Conservation (phyloP, 1,140 invertebrate species). For the Steinernema feltiae region DNA sequence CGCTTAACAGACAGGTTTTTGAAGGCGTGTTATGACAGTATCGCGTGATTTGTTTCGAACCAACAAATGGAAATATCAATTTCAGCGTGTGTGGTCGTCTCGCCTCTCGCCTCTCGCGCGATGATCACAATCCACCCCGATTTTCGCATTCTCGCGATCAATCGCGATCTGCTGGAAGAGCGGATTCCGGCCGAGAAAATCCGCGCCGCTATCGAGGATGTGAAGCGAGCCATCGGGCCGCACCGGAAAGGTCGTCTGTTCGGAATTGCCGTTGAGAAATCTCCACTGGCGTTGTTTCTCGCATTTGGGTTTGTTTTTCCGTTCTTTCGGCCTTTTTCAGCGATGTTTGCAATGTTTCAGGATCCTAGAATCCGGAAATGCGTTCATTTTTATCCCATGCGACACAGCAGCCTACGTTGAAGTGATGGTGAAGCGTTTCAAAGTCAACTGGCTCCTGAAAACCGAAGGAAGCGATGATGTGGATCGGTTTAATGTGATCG, state of each 20-base stretch:
- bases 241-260: not conserved
- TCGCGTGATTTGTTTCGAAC: no score
- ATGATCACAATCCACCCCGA: not conserved
- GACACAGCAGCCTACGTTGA: not conserved
- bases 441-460: not conserved
- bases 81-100: not conserved
- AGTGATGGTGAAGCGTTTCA: not conserved
- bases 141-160: not conserved
- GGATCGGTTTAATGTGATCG: not conserved
- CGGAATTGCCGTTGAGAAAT: not conserved
- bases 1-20: no score
- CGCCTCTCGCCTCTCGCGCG: not conserved
- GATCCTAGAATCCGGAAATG: constrained; percentile 5
- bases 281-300: not conserved
- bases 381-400: constrained; percentile 14
- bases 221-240: not conserved
- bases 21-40: no score
- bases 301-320: not conserved
- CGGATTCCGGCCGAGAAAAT: not conserved
- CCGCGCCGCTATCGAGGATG: not conserved
- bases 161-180: not conserved
- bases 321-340: no score
- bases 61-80: no score
- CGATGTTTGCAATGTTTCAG: constrained; percentile 8
- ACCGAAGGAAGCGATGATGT: not conserved